These are phyloP conservation scores for Psilanteris sp. DNA, from an alignment of 1,140 invertebrate genomes.

Conservation along the genomic window DNA sequence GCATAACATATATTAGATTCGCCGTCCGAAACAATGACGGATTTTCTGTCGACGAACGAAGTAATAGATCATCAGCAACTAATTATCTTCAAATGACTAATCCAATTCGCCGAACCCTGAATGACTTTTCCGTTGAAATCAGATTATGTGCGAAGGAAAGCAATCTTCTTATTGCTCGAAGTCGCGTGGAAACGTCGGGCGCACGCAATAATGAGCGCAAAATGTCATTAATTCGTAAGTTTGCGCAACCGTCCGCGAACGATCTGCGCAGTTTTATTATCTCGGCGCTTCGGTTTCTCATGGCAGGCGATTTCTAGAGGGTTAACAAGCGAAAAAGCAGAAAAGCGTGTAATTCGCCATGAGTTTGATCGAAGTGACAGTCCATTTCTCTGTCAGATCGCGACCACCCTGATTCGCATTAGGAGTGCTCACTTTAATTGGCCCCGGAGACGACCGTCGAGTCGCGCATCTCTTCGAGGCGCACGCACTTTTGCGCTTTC, in stretches of 20 bases:
- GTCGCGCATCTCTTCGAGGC: too few relatives aligned
- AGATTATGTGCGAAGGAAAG: conserved; percentile 24
- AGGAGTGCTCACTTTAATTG: too few relatives aligned
- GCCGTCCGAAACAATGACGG: conserved; percentile 1
- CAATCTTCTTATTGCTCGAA: conserved; percentile 21
- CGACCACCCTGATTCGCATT: conserved; percentile 40
- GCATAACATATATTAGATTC: too few relatives aligned
- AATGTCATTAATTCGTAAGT: conserved; percentile 43
- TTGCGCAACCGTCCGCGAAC: conserved; percentile 21
- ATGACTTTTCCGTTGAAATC: conserved; percentile 25
- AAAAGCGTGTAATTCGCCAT: conserved; percentile 19
- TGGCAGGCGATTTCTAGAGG: conserved; percentile 21
- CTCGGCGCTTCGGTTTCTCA: conserved; percentile 40
- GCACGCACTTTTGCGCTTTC: too few relatives aligned
- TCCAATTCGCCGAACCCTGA: neutral
- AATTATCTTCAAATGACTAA: conserved; percentile 7
- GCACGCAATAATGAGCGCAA: conserved; percentile 43
- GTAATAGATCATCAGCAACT: neutral
- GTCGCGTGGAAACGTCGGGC: conserved; percentile 20
- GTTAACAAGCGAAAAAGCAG: conserved; percentile 29
- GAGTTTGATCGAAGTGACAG: conserved; percentile 18
- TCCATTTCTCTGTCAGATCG: conserved; percentile 26
- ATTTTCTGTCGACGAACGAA: neutral
- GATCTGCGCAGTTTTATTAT: conserved; percentile 41
- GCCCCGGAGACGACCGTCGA: too few relatives aligned